Percentiles rank a stretch among this genome's conserved stretches.
Evolutionary conservation across 2,888 invertebrate species (phyloP).

Genomic region (Seira sanloemensis): DNA sequence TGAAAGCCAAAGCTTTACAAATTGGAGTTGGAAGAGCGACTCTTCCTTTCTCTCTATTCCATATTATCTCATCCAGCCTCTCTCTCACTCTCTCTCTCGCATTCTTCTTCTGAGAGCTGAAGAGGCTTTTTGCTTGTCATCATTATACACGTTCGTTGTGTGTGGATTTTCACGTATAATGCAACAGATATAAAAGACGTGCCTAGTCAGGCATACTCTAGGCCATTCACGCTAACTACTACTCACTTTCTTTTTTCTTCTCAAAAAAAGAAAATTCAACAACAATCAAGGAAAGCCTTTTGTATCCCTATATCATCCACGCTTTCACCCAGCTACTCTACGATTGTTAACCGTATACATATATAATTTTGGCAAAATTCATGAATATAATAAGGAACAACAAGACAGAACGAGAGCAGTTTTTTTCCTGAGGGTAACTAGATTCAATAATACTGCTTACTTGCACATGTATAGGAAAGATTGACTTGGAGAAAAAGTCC

Average conservation of each 20-base stretch:
- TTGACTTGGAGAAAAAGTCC: constrained; percentile 11
- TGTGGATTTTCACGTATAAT: constrained; percentile 14
- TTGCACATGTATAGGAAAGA: no score
- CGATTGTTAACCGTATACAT: no score
- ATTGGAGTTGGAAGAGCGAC: constrained; percentile 29
- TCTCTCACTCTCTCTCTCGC: constrained; percentile 16
- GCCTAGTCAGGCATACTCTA: constrained; percentile 42
- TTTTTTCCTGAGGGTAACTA: no score
- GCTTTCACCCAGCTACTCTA: not conserved
- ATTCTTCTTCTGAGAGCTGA: constrained; percentile 51
- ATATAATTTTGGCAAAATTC: no score
- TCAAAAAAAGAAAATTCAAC: constrained; percentile 31
- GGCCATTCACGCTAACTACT: not conserved
- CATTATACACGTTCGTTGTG: constrained; percentile 3
- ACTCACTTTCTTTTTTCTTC: not conserved
- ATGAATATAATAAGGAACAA: no score
- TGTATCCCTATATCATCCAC: not conserved
- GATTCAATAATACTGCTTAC: no score
- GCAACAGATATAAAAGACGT: constrained; percentile 57
- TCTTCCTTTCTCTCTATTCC: not conserved
- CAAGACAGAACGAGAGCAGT: no score
- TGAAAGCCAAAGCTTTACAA: not conserved
- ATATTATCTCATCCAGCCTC: not conserved
- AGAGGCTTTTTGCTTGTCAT: constrained; percentile 57
- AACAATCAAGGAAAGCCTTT: constrained; percentile 26